Conservation (phyloP, 2,797 vertebrate genomes). For the Sebastes aleutianus region DNA sequence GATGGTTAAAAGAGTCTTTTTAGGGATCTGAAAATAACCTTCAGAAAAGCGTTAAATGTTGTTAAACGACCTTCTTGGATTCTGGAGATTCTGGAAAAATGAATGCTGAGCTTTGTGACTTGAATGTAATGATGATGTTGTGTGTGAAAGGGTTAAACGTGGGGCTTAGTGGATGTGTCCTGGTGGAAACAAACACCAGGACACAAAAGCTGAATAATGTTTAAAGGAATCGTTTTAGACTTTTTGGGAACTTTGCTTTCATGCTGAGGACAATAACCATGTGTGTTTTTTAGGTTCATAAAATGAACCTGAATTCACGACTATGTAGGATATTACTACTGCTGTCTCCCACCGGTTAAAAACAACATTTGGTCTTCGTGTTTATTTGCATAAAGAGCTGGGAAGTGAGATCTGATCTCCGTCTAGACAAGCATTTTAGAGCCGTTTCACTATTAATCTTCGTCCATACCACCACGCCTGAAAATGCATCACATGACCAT, state of each 20-base stretch:
- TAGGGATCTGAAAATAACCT: background rate
- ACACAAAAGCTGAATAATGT: background rate
- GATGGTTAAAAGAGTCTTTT: background rate
- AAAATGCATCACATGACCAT: too few relatives aligned
- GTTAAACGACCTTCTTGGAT: background rate
- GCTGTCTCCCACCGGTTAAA: too few relatives aligned
- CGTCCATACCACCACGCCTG: too few relatives aligned
- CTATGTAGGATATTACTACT: too few relatives aligned
- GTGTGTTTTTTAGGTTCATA: too few relatives aligned
- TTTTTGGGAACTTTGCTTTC: background rate
- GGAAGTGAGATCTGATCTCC: too few relatives aligned
- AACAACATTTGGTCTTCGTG: too few relatives aligned
- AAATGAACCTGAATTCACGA: too few relatives aligned
- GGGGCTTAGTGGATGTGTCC: background rate
- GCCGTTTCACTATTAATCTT: too few relatives aligned
- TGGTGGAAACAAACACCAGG: background rate
- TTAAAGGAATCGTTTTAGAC: background rate
- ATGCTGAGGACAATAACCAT: background rate
- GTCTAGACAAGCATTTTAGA: too few relatives aligned
- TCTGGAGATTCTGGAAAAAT: background rate
- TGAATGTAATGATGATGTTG: background rate
- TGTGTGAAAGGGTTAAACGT: background rate
- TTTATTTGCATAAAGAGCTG: too few relatives aligned
- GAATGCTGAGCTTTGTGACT: slow-evolving; percentile 1
- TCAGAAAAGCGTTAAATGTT: background rate